Base-by-base conservation (phyloP, 2,797 vertebrate species). In the Danio choprae region DNA sequence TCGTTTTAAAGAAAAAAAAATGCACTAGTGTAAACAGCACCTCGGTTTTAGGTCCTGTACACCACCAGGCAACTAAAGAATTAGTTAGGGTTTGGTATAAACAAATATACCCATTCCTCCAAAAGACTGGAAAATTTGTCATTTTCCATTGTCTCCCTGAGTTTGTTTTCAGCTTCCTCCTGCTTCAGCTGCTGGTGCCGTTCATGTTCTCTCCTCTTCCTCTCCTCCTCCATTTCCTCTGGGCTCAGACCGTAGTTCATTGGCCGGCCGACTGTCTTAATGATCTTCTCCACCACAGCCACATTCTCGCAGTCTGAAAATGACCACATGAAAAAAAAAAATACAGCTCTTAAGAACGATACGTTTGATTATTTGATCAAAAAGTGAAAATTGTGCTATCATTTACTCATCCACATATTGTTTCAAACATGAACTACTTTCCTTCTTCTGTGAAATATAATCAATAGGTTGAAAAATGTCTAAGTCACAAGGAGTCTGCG, bases 101-200 rank as follows among this genome's bases (percentile, higher is more conserved):
- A 10, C 4, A 72, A 36, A 18, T 92, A 85, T 89, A 99, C 97
- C 98, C 97, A 98, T 68, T 96, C 93, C 84, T 96, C 93, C 85
- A 93, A 94, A 74, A 94, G 92, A n/a, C 91, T 89, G 0, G 88
- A 74, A 89, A 91, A 95, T 90, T 95, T 91, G 0, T 92, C 93
- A 7, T 87, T 89, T 38, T 94, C 93, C 11, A 92, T 64, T 4
- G 91, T 89, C 44, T 96, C 95, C 79, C 67, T 89, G 12, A 0
- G 79, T 76, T 94, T 92, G 53, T 29, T 91, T 62, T 95, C 92
- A 0, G 87, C 91, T 5, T 87, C 90, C 71, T 92, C 90, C 56
- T 87, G 65, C 0, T 90, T 90, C 87, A 92, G 84, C 83, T 46
- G 92, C 86, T 87, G 85, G 59, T 89, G 86, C 59, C 40, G 53